Percentiles rank a stretch among this genome's conserved stretches.
Evolutionary conservation across 23 tunicate species (phyloP).

Genomic region (Aplidium turbinatum): DNA sequence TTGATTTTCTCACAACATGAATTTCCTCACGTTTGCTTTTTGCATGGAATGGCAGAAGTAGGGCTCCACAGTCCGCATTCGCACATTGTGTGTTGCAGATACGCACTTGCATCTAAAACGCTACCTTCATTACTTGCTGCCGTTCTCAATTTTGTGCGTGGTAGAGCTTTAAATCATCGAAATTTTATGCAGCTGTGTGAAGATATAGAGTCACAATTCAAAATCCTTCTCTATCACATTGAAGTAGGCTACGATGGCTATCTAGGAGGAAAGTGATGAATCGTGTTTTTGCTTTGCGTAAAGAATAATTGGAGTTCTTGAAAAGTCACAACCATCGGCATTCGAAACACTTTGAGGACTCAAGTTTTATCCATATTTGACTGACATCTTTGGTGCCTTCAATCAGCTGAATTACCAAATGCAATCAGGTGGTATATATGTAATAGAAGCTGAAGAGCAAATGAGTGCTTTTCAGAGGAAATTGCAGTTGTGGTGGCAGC

Average conservation of each 20-base stretch:
- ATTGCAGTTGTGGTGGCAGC: too few relatives aligned
- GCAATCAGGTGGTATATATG: slow-evolving; percentile 30
- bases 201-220: slow-evolving; percentile 42
- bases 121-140: slow-evolving; percentile 33
- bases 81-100: too few relatives aligned
- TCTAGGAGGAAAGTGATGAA: slow-evolving; percentile 13
- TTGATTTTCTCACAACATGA: too few relatives aligned
- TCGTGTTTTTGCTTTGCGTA: slow-evolving; percentile 18
- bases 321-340: slow-evolving; percentile 22
- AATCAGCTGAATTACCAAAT: slow-evolving; percentile 38
- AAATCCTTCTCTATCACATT: slow-evolving; percentile 19
- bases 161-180: slow-evolving; percentile 39
- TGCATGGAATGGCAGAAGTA: too few relatives aligned
- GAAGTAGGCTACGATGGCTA: slow-evolving; percentile 32
- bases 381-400: slow-evolving; percentile 31
- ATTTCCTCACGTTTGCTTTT: too few relatives aligned
- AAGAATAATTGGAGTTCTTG: slow-evolving; percentile 16
- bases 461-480: too few relatives aligned
- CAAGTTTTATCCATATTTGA: slow-evolving; percentile 26
- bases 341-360: slow-evolving; percentile 30
- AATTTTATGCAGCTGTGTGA: slow-evolving; percentile 47
- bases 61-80: too few relatives aligned
- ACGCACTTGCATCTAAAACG: too few relatives aligned
- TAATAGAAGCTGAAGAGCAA: slow-evolving; percentile 37
- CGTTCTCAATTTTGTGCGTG: slow-evolving; percentile 43